Evolutionary conservation across 2,888 invertebrate species (phyloP).

Genomic region (Anagyrus pseudococci): DNA sequence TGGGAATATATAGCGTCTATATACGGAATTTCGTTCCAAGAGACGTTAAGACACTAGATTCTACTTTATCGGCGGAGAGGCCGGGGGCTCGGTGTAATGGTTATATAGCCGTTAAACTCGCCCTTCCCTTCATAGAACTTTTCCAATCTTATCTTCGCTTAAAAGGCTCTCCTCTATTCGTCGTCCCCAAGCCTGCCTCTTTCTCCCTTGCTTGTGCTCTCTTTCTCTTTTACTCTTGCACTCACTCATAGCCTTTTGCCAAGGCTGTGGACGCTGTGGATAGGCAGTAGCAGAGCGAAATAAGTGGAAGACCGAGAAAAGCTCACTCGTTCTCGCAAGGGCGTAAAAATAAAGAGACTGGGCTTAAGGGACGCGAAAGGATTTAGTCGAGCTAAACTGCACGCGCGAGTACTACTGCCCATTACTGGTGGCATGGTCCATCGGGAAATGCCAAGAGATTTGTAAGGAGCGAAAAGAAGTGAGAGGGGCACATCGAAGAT

Average conservation of each 20-base stretch:
- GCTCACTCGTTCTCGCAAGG: constrained; percentile 16
- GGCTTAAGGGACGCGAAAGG: constrained; percentile 52
- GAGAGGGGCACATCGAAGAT: constrained; percentile 46
- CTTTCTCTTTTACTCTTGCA: neutral
- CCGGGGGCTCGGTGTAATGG: constrained; percentile 56
- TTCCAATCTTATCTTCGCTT: constrained; percentile 66
- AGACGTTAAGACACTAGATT: constrained; percentile 60
- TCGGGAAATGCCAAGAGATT: constrained; percentile 45
- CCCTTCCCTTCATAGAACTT: constrained; percentile 64
- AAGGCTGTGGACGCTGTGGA: too few relatives aligned
- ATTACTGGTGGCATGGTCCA: too few relatives aligned
- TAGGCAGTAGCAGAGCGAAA: too few relatives aligned
- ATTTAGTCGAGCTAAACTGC: constrained; percentile 64
- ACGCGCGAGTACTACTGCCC: constrained; percentile 32
- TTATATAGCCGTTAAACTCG: constrained; percentile 60
- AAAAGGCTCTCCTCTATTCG: constrained; percentile 48
- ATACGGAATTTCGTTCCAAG: constrained; percentile 58
- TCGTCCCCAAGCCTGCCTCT: constrained; percentile 46
- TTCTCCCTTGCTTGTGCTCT: constrained; percentile 19
- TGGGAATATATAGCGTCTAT: constrained; percentile 56
- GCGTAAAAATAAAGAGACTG: constrained; percentile 31
- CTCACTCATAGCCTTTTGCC: too few relatives aligned
- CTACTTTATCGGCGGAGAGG: constrained; percentile 55
- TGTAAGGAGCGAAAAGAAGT: constrained; percentile 44
- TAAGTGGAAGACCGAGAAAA: too few relatives aligned